A percentile compares a stretch with the other conserved stretches of the same genome.
These are phyloP conservation scores for Drosophila nebulosa DNA, from an alignment of 1,140 invertebrate species.

Conservation along the genomic window DNA sequence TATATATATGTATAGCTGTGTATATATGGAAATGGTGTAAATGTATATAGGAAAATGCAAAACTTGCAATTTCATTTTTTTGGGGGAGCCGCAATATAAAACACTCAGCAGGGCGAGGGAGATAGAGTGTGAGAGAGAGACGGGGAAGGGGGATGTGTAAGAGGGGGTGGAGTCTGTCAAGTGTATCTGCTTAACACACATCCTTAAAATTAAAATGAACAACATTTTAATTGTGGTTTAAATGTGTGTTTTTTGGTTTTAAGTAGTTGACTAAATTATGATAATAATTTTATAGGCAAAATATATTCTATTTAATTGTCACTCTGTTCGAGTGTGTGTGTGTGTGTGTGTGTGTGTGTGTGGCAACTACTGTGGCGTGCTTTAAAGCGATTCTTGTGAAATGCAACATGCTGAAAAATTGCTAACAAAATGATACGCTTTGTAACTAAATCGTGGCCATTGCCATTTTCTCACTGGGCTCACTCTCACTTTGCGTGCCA, in stretches of 20 bases:
- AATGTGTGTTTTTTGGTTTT: constrained; percentile 35
- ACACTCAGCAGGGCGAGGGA: not conserved
- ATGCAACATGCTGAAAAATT: constrained; percentile 75
- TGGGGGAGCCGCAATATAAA: not conserved
- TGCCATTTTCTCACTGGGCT: constrained; percentile 64
- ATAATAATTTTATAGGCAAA: not conserved
- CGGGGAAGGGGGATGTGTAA: not conserved
- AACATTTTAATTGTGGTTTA: constrained; percentile 55
- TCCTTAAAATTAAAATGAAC: constrained; percentile 70
- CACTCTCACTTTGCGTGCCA: constrained; percentile 66
- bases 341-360: constrained; percentile 6
- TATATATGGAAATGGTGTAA: not conserved
- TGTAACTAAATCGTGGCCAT: constrained; percentile 57
- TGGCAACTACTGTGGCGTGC: constrained; percentile 43
- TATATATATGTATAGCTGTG: not conserved
- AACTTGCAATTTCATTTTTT: constrained; percentile 39
- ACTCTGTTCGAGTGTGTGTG: not conserved
- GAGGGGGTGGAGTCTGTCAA: constrained; percentile 14
- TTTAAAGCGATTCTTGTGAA: constrained; percentile 61
- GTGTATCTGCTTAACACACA: constrained; percentile 69
- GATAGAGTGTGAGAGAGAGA: not conserved
- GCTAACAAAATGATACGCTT: constrained; percentile 78
- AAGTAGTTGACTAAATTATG: constrained; percentile 20
- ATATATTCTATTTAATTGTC: not conserved
- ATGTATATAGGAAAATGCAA: constrained; percentile 44